Conservation (phyloP, 2,888 invertebrate species). For the Helleia helle region DNA sequence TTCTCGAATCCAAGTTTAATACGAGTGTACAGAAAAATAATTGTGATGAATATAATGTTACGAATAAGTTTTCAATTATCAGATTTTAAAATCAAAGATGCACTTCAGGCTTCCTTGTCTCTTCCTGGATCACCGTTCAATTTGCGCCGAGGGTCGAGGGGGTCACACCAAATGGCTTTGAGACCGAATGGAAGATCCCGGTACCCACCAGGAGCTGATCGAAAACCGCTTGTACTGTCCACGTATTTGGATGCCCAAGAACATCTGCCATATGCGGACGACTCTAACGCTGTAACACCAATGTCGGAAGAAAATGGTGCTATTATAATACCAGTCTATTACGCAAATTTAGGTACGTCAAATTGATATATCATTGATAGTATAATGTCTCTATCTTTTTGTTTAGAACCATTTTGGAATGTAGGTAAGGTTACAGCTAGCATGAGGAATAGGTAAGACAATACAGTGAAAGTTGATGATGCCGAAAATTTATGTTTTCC, state of each 20-base stretch:
- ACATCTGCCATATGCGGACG: slow-evolving; percentile 97
- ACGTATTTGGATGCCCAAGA: slow-evolving; percentile 96
- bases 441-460: no score
- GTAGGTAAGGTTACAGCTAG: no score
- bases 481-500: no score
- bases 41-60: background rate
- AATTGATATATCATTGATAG: no score
- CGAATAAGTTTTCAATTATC: background rate
- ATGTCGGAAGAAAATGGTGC: slow-evolving; percentile 98
- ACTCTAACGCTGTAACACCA: slow-evolving; percentile 97
- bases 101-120: slow-evolving; percentile 91
- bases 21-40: background rate
- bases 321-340: slow-evolving; percentile 93
- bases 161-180: slow-evolving; percentile 93
- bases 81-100: slow-evolving; percentile 29
- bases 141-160: slow-evolving; percentile 90
- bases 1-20: slow-evolving; percentile 24
- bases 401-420: no score
- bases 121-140: slow-evolving; percentile 98
- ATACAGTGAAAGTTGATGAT: no score
- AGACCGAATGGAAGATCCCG: slow-evolving; percentile 86
- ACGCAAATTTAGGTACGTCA: slow-evolving; percentile 85
- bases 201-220: slow-evolving; percentile 87
- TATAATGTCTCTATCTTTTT: no score
- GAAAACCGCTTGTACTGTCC: slow-evolving; percentile 93